phyloP scores from a whole-genome alignment of 2,888 invertebrate species.

The Pomacea canaliculata region DNA sequence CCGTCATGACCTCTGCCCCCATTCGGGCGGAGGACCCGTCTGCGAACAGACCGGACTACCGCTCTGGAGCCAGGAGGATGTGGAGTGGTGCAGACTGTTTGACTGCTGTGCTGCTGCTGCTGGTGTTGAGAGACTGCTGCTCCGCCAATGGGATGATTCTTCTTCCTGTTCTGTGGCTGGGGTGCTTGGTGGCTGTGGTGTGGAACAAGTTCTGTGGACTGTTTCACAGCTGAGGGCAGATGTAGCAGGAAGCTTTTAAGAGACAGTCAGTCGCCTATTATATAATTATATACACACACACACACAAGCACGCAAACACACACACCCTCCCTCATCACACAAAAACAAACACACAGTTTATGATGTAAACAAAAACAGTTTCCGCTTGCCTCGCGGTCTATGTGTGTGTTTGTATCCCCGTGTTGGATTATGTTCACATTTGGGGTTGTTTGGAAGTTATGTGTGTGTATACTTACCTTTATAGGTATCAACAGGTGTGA shows the following conservation, averaged over 20 bases:
- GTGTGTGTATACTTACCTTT: no score
- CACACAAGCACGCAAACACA: neutral
- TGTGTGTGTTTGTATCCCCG: neutral
- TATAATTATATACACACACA: no score
- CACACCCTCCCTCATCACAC: no score
- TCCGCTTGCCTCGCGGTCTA: neutral
- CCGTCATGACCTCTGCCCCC: slow-evolving; percentile 20
- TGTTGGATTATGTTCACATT: neutral
- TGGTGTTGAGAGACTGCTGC: no score
- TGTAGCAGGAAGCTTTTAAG: no score
- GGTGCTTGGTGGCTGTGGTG: neutral
- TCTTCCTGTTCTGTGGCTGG: no score
- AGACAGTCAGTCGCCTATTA: no score
- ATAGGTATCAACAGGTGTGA: neutral
- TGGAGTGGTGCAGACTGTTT: neutral
- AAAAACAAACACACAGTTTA: no score
- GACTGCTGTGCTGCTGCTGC: neutral
- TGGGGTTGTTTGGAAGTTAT: no score
- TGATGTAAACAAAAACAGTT: no score
- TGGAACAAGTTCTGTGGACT: neutral
- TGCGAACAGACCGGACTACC: slow-evolving; percentile 3
- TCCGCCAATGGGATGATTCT: no score
- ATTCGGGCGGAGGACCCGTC: slow-evolving; percentile 7
- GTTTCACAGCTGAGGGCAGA: neutral
- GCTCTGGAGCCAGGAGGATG: neutral